Percentiles rank a stretch among this genome's conserved stretches.
Evolutionary conservation across 2,888 invertebrate genomes (phyloP).

Genomic region (Tholera decimalis): DNA sequence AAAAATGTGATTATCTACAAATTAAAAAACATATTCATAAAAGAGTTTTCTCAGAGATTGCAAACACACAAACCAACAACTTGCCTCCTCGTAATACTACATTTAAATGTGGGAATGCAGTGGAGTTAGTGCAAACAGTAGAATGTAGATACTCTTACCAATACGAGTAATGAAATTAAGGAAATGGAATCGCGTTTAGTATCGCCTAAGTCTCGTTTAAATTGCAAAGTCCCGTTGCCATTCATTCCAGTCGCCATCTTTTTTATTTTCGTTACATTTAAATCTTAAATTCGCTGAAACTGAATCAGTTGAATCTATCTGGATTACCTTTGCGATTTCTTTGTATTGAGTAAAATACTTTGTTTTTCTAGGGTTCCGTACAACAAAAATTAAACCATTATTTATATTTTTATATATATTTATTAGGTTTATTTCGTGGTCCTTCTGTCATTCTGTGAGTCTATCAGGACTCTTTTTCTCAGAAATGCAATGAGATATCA

Average conservation of each 20-base stretch:
- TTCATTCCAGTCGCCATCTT: slow-evolving; percentile 73
- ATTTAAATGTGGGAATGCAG: slow-evolving; percentile 5
- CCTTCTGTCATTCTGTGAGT: too few species aligned
- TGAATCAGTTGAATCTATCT: slow-evolving; percentile 53
- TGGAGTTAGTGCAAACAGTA: slow-evolving; percentile 26
- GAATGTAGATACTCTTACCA: slow-evolving; percentile 21
- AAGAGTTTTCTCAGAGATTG: neutral
- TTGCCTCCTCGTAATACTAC: neutral
- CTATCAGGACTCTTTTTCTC: too few species aligned
- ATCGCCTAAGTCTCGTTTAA: slow-evolving; percentile 73
- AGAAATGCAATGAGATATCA: too few species aligned
- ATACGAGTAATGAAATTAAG: slow-evolving; percentile 66
- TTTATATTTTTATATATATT: too few species aligned
- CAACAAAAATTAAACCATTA: too few species aligned
- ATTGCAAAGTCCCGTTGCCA: slow-evolving; percentile 77
- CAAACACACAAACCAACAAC: neutral
- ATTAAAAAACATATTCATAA: too few species aligned
- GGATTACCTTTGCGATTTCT: slow-evolving; percentile 43
- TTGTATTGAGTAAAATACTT: neutral
- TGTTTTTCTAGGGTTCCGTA: too few species aligned
- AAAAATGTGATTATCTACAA: too few species aligned
- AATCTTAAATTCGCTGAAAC: slow-evolving; percentile 68
- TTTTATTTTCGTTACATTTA: slow-evolving; percentile 70
- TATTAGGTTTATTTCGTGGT: too few species aligned
- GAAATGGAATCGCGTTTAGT: slow-evolving; percentile 69